Base-by-base conservation (phyloP, 2,797 vertebrate genomes). In the Sparidentex hasta region DNA sequence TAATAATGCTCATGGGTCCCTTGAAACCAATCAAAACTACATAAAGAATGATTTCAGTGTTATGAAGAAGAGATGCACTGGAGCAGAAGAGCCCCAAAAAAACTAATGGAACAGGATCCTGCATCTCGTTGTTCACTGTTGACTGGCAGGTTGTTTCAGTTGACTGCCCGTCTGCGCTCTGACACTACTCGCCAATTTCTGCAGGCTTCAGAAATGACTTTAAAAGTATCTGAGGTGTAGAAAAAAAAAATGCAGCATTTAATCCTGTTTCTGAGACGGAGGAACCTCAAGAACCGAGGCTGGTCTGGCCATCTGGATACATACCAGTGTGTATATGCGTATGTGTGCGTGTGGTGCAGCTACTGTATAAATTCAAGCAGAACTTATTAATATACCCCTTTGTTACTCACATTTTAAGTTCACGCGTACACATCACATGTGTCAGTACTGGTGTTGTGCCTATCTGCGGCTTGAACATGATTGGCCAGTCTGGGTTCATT, bases 261-360 rank as follows among this genome's bases (percentile, higher is more conserved):
- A 76, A 78, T 84, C 17, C 2, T 46, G 52, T 13, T 18, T 46
- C 29, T 4, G 41, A 72, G 27, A 78, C 33, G 75, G 63, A 77
- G 48, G 50, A 82, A 65, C 50, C 62, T 80, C 3, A 41, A 63
- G 65, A 78, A 74, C 25, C 58, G 14, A 57, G 62, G 64, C 67
- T 67, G 72, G 67, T 16, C 41, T 74, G 50, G 61, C 82, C 82
- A 87, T 87, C 88, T 88, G 84, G 75, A 29, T 29, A 44, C 0
- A 47, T 25, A 38, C 0, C 44, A 61, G 43, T 56, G 44, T 27
- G 27, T 27, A 27, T 21, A n/a, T 69, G 7, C 27, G 20, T 54
- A 3, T 23, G 41, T 72, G 14, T 29, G 51, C 70, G 18, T 68
- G 21, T 51, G 17, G 5, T 62, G 56, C 7, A 17, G 38, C 56